Conservation (phyloP, 2,888 invertebrate species). For the Syritta pipiens region DNA sequence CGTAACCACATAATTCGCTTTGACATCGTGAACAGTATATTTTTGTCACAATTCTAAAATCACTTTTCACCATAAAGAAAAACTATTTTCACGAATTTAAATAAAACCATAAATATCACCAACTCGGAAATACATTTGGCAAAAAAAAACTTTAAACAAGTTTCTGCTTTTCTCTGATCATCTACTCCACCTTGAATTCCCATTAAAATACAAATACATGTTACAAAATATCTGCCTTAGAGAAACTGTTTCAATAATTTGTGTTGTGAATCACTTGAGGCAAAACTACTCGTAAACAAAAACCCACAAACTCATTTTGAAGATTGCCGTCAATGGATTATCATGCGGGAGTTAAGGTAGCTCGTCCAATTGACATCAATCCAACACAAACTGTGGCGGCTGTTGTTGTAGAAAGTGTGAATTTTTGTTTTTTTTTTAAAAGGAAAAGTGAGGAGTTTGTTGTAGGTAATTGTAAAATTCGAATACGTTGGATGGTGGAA, state of each 20-base stretch:
- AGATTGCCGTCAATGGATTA: not conserved
- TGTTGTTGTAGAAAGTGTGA: not conserved
- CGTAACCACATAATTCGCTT: no score
- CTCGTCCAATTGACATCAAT: not conserved
- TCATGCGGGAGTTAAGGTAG: not conserved
- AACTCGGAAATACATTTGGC: not conserved
- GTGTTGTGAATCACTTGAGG: constrained; percentile 9
- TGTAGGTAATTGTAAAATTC: no score
- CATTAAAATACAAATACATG: constrained; percentile 2
- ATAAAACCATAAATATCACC: constrained; percentile 3
- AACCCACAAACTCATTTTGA: constrained; percentile 2
- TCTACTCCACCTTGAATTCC: not conserved
- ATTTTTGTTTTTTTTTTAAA: no score
- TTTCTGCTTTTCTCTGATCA: not conserved
- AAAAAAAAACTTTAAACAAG: not conserved
- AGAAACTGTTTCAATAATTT: constrained; percentile 17
- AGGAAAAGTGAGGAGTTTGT: no score
- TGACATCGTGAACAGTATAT: no score
- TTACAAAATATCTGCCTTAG: constrained; percentile 10
- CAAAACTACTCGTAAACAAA: not conserved
- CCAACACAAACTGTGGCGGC: not conserved
- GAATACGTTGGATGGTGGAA: no score
- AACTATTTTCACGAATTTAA: not conserved
- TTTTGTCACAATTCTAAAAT: not conserved
- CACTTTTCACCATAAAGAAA: not conserved